Conservation (phyloP, 2,113 vertebrate genomes). For the Sander vitreus region DNA sequence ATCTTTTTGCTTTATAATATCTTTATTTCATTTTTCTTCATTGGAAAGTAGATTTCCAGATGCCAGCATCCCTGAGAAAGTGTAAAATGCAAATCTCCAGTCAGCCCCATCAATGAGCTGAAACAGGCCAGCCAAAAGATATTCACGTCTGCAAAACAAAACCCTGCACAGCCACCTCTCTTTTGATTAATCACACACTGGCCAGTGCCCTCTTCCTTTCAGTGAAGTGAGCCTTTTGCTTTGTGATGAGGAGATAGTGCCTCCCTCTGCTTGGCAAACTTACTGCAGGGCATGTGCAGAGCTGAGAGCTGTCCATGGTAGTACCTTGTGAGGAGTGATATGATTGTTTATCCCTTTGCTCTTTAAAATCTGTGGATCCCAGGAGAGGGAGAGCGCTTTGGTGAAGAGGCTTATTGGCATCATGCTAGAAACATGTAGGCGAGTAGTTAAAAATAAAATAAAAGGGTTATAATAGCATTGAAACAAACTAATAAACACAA, state of each 20-base stretch:
- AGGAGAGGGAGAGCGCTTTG: slow-evolving; percentile 53
- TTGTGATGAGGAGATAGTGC: slow-evolving; percentile 60
- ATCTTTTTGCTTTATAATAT: slow-evolving; percentile 50
- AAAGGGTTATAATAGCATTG: slow-evolving; percentile 54
- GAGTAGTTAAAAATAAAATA: slow-evolving; percentile 66
- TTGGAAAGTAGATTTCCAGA: slow-evolving; percentile 81
- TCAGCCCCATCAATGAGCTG: slow-evolving; percentile 59
- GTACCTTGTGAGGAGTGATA: slow-evolving; percentile 35
- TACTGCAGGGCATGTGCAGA: slow-evolving; percentile 70
- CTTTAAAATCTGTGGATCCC: slow-evolving; percentile 43
- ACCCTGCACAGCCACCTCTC: slow-evolving; percentile 30
- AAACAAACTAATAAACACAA: slow-evolving; percentile 76
- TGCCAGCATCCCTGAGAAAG: slow-evolving; percentile 86
- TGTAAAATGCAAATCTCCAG: slow-evolving; percentile 69
- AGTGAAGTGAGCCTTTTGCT: slow-evolving; percentile 18
- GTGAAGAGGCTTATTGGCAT: slow-evolving; percentile 64
- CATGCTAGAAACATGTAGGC: slow-evolving; percentile 62
- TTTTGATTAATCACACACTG: slow-evolving; percentile 11
- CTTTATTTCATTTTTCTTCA: slow-evolving; percentile 66
- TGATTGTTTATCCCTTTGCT: slow-evolving; percentile 39
- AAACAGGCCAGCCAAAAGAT: slow-evolving; percentile 53
- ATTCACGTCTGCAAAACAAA: slow-evolving; percentile 58
- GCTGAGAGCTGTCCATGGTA: slow-evolving; percentile 71
- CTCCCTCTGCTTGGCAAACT: slow-evolving; percentile 55
- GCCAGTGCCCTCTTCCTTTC: slow-evolving; percentile 6